Percentiles rank a stretch among this genome's conserved stretches.
Conservation (phyloP, 1,140 invertebrate genomes). For the Drosophila ananassae region DNA sequence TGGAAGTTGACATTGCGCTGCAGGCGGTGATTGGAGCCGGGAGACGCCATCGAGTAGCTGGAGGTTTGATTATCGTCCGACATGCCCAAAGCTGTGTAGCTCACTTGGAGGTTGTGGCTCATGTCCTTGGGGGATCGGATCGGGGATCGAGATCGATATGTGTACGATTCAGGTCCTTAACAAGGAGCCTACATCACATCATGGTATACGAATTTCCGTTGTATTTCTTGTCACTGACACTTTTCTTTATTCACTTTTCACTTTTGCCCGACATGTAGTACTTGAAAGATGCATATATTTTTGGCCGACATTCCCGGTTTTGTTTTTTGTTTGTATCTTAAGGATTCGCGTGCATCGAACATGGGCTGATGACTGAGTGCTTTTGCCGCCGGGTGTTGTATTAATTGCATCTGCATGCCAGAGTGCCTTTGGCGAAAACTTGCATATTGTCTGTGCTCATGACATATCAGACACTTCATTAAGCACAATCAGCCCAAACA, state of each 20-base stretch:
- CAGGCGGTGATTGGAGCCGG: slow-evolving; percentile 74
- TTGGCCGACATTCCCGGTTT: background rate
- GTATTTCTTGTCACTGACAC: slow-evolving; percentile 12
- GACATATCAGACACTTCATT: slow-evolving; percentile 63
- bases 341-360: slow-evolving; percentile 25
- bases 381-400: background rate
- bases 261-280: background rate
- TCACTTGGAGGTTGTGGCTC: slow-evolving; percentile 83
- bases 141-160: slow-evolving; percentile 44
- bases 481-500: slow-evolving; percentile 67
- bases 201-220: no score
- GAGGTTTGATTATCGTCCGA: slow-evolving; percentile 83
- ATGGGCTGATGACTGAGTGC: slow-evolving; percentile 6
- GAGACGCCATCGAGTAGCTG: slow-evolving; percentile 78
- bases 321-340: slow-evolving; percentile 9
- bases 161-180: slow-evolving; percentile 32
- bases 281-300: background rate
- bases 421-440: slow-evolving; percentile 13
- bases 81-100: slow-evolving; percentile 83
- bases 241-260: slow-evolving; percentile 15
- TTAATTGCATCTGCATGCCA: slow-evolving; percentile 12
- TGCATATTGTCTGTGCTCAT: slow-evolving; percentile 23
- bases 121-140: slow-evolving; percentile 53
- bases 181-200: slow-evolving; percentile 25
- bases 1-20: slow-evolving; percentile 89